A percentile compares a stretch with the other conserved stretches of the same genome.
Evolutionary conservation across 2,888 invertebrate species (phyloP).

Genomic region (Leucania comma): DNA sequence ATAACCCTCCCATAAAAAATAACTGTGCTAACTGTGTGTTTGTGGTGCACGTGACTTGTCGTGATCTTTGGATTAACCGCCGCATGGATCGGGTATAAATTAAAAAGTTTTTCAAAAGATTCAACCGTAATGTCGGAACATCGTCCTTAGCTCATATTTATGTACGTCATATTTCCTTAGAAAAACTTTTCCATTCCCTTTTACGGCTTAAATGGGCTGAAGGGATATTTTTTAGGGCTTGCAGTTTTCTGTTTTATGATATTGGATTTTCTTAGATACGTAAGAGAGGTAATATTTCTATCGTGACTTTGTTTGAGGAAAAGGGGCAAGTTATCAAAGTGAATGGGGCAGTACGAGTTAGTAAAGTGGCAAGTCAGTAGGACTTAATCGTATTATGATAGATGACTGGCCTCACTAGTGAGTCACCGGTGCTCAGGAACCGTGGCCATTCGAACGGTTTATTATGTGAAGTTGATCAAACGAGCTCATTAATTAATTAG

Average conservation of each 20-base stretch:
- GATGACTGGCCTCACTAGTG: conserved; percentile 74
- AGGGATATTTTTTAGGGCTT: conserved; percentile 78
- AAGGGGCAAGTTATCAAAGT: conserved; percentile 49
- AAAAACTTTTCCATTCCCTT: conserved; percentile 80
- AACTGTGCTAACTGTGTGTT: conserved; percentile 38
- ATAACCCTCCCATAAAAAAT: conserved; percentile 37
- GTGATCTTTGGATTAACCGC: conserved; percentile 60
- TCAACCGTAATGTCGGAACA: conserved; percentile 77
- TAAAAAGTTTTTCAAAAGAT: conserved; percentile 76
- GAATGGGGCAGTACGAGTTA: conserved; percentile 29
- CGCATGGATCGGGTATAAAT: conserved; percentile 69
- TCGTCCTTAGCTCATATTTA: conserved; percentile 83
- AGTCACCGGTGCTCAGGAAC: conserved; percentile 67
- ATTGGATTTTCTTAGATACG: conserved; percentile 70
- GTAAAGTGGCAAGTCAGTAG: conserved; percentile 68
- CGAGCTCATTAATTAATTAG: conserved; percentile 52
- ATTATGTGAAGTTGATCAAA: conserved; percentile 42
- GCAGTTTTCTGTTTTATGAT: conserved; percentile 82
- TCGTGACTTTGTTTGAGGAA: conserved; percentile 48
- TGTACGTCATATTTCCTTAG: conserved; percentile 84
- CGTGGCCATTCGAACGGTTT: conserved; percentile 51
- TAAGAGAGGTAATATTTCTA: conserved; percentile 49
- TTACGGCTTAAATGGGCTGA: conserved; percentile 80
- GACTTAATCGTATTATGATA: conserved; percentile 73
- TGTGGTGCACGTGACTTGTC: conserved; percentile 49